Conservation (phyloP, 2,113 vertebrate genomes). For the Protobothrops mucrosquamatus region DNA sequence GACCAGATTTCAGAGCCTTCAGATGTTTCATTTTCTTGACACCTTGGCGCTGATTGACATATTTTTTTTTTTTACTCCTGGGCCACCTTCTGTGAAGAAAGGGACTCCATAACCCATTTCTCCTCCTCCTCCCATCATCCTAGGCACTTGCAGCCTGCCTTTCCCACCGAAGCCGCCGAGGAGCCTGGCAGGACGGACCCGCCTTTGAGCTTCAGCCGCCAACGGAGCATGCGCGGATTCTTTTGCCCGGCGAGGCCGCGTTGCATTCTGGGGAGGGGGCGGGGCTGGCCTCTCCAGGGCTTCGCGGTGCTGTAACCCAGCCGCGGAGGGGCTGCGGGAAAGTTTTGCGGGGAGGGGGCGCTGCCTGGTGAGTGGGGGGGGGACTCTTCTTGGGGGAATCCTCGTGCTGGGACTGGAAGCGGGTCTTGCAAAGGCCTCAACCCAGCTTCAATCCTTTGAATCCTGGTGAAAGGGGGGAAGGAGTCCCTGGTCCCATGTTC, state of each 20-base stretch:
- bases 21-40: neutral
- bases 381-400: neutral
- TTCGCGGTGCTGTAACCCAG: neutral
- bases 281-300: neutral
- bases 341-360: neutral
- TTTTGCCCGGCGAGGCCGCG: too few relatives aligned
- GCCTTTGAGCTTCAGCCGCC: neutral
- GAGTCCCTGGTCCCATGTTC: neutral
- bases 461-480: neutral
- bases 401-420: neutral
- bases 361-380: neutral
- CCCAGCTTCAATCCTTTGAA: neutral
- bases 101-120: neutral
- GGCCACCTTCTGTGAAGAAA: neutral
- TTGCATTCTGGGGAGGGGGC: neutral
- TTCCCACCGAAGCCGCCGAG: neutral
- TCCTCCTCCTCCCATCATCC: neutral
- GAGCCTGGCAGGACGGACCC: too few relatives aligned
- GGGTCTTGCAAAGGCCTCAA: neutral
- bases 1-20: neutral
- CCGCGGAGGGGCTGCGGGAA: too few relatives aligned
- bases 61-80: neutral
- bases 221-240: neutral
- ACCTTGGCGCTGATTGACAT: neutral
- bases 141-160: neutral